A percentile compares a stretch with the other conserved stretches of the same genome.
These are phyloP conservation scores for Eueides isabella DNA, from an alignment of 1,140 invertebrate genomes.

Conservation along the genomic window DNA sequence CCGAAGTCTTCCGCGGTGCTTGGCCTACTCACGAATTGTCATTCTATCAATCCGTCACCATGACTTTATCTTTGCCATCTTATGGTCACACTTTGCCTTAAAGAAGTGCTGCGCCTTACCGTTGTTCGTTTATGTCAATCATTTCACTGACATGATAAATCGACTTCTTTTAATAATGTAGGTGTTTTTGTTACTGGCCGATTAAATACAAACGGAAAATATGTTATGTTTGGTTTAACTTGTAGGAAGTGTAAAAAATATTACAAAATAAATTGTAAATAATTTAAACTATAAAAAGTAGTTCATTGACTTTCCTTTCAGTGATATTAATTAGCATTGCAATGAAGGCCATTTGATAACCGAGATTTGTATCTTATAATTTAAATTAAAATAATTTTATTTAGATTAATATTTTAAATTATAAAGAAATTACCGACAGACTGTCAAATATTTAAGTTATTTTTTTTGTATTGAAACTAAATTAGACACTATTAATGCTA, in stretches of 20 bases:
- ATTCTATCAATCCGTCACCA: conserved; percentile 78
- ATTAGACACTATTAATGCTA: too few relatives aligned
- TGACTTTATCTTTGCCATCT: conserved; percentile 68
- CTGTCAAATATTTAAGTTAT: background rate
- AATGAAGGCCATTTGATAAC: background rate
- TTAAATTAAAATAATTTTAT: background rate
- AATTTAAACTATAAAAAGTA: conserved; percentile 13
- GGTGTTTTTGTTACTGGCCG: conserved; percentile 18
- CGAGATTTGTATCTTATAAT: background rate
- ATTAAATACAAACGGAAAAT: conserved; percentile 1
- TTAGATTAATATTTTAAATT: background rate
- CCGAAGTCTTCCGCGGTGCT: conserved; percentile 68
- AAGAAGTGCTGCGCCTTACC: conserved; percentile 51
- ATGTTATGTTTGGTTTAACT: background rate
- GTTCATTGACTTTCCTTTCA: conserved; percentile 17
- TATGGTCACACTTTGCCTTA: conserved; percentile 35
- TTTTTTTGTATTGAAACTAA: background rate
- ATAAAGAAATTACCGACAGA: background rate
- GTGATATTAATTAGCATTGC: conserved; percentile 8
- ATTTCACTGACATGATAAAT: conserved; percentile 37
- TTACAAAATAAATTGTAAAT: background rate
- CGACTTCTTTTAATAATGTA: conserved; percentile 25
- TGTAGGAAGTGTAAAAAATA: background rate
- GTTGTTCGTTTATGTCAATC: conserved; percentile 51
- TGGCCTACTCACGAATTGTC: conserved; percentile 80